phyloP scores from a whole-genome alignment of 2,888 invertebrate species.

The Tuta absoluta region DNA sequence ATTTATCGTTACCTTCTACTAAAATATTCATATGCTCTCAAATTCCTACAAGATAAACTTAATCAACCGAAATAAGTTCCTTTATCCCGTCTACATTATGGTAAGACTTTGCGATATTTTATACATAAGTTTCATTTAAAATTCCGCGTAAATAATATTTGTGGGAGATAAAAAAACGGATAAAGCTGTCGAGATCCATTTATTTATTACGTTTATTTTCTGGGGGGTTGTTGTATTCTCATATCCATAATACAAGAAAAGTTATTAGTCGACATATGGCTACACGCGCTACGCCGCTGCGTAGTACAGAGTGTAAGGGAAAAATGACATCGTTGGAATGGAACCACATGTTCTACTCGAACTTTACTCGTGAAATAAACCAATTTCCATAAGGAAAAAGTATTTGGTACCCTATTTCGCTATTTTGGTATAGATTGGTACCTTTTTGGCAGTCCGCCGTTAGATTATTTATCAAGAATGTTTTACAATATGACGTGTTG shows the following conservation, averaged over 20 bases:
- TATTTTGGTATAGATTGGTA: too few species aligned
- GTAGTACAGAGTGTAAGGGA: background rate
- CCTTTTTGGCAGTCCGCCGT: too few species aligned
- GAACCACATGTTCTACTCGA: background rate
- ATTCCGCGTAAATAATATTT: background rate
- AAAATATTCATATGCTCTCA: background rate
- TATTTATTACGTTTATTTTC: conserved; percentile 10
- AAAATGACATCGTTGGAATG: background rate
- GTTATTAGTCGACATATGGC: conserved; percentile 16
- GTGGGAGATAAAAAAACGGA: conserved; percentile 3
- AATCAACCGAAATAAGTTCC: background rate
- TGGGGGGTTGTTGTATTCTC: background rate
- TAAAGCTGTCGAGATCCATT: background rate
- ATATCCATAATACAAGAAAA: conserved; percentile 7
- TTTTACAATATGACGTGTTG: background rate
- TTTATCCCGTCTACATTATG: background rate
- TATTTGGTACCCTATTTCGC: too few species aligned
- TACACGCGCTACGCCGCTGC: conserved; percentile 7
- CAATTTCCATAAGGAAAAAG: too few species aligned
- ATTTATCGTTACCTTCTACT: background rate
- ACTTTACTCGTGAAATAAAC: background rate
- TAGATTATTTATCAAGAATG: too few species aligned
- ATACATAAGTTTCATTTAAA: conserved; percentile 10
- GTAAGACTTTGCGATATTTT: conserved; percentile 4
- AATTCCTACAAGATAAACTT: too few species aligned